These are phyloP conservation scores for Perccottus glenii DNA, from an alignment of 2,113 vertebrate species.

Conservation along the genomic window DNA sequence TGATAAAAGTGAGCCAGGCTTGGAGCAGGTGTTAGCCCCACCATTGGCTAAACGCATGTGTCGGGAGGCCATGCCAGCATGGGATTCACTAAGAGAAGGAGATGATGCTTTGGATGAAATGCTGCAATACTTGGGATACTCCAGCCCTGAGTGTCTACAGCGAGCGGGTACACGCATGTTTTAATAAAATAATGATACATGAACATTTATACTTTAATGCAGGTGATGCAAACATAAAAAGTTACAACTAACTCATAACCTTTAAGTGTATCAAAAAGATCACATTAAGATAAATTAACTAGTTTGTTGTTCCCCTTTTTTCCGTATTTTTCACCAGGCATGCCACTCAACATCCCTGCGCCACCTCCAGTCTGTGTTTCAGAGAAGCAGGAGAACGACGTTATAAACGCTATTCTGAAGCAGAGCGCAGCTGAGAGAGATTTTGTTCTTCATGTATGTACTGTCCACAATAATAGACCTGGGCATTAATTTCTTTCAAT, in stretches of 20 bases:
- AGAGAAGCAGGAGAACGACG: slow-evolving; percentile 98
- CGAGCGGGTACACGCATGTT: slow-evolving; percentile 81
- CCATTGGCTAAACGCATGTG: slow-evolving; percentile 86
- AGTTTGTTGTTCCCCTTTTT: background rate
- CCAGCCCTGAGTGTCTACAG: slow-evolving; percentile 96
- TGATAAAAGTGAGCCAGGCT: slow-evolving; percentile 70
- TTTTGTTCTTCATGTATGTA: slow-evolving; percentile 84
- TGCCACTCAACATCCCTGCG: slow-evolving; percentile 93
- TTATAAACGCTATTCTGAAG: slow-evolving; percentile 97
- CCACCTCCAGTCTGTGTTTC: slow-evolving; percentile 92
- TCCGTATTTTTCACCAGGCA: slow-evolving; percentile 73
- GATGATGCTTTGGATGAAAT: slow-evolving; percentile 96
- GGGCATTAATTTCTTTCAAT: background rate
- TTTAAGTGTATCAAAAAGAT: too few relatives aligned
- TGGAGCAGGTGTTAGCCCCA: slow-evolving; percentile 83
- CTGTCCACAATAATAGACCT: background rate
- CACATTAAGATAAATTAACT: too few relatives aligned
- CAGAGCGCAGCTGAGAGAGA: slow-evolving; percentile 93
- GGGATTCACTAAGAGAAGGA: slow-evolving; percentile 91
- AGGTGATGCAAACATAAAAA: too few relatives aligned
- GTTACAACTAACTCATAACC: too few relatives aligned
- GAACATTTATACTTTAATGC: too few relatives aligned
- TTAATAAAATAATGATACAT: too few relatives aligned
- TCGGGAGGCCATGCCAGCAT: slow-evolving; percentile 91
- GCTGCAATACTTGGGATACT: slow-evolving; percentile 92